Base-by-base conservation (phyloP, 2,113 vertebrate genomes). In the Neolamprologus cancellatus region DNA sequence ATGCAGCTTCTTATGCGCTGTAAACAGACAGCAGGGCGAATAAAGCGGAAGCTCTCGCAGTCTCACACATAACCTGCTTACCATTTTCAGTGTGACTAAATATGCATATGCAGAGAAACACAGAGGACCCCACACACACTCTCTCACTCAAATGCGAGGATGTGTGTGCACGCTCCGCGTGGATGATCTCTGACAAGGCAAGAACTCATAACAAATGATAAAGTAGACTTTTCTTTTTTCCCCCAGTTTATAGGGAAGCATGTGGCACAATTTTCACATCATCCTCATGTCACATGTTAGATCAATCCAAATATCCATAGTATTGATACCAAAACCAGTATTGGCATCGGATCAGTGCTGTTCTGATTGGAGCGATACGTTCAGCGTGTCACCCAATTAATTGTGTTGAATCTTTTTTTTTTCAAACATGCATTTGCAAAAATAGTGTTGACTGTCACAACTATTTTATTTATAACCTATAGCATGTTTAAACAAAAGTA, bases 11-110 rank as follows among this genome's bases (percentile, higher is more conserved):
- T 88, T 57, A 74, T 78, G 82, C 20, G 76, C 84, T 69, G 66
- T 84, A 89, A 86, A 91, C 87, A 91, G 82, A 91, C 86, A 50
- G 84, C 54, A 74, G 53, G 79, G 81, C 53, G 84, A 91, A 87
- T 91, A 88, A 89, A 86, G 74, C 53, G 32, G 80, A 46, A 82
- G 82, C 84, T 82, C 81, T 84, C 32, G 9, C 81, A 53, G 82
- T 54, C 91, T 91, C 89, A 87, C 89, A 88, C 92, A 85, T 88
- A 94, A 95, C 92, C 90, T 90, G 90, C 90, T 92, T 93, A 91
- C 54, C 84, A 66, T 92, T 92, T 87, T 69, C 81, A 88, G 64
- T 85, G 92, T 81, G 93, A 94, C 91, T 90, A 84, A 91, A 91
- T 81, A 87, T 88, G 88, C 78, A 87, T 89, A 85, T 87, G 81